A percentile compares a stretch with the other conserved stretches of the same genome.
phyloP scores from a whole-genome alignment of 2,888 invertebrate species.

The Exocentrus adspersus region DNA sequence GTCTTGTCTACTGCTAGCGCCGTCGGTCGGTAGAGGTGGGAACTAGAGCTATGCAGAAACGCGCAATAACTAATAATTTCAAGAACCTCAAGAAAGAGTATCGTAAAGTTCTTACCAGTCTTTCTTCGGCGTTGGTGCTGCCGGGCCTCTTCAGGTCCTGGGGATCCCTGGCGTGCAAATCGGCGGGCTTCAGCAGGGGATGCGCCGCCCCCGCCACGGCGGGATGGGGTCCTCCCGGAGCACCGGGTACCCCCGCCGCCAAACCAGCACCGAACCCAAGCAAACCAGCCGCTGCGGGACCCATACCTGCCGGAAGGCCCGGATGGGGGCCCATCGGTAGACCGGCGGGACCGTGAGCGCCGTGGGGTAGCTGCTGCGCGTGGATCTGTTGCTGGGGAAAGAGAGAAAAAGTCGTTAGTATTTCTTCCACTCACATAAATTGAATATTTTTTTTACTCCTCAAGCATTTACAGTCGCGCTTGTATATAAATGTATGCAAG shows the following conservation, averaged over 20 bases:
- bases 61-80: no score
- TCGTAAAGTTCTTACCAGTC: slow-evolving; percentile 63
- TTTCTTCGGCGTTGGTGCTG: slow-evolving; percentile 61
- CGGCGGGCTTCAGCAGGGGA: slow-evolving; percentile 61
- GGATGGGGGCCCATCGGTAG: slow-evolving; percentile 62
- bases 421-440: no score
- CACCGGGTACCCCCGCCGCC: slow-evolving; percentile 54
- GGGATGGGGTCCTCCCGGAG: slow-evolving; percentile 55
- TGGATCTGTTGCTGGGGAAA: slow-evolving; percentile 62
- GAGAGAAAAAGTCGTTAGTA: not conserved
- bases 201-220: slow-evolving; percentile 56
- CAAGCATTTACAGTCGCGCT: no score
- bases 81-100: no score
- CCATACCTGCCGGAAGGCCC: slow-evolving; percentile 59
- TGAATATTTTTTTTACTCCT: no score
- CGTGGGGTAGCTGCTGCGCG: slow-evolving; percentile 63
- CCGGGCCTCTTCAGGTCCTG: slow-evolving; percentile 59
- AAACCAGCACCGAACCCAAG: slow-evolving; percentile 55
- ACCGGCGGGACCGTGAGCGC: slow-evolving; percentile 60
- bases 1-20: no score
- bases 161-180: slow-evolving; percentile 56
- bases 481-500: no score
- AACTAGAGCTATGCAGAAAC: no score
- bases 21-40: no score
- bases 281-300: slow-evolving; percentile 54